These are phyloP conservation scores for Drosophila elegans DNA, from an alignment of 1,140 invertebrate genomes.

Conservation along the genomic window DNA sequence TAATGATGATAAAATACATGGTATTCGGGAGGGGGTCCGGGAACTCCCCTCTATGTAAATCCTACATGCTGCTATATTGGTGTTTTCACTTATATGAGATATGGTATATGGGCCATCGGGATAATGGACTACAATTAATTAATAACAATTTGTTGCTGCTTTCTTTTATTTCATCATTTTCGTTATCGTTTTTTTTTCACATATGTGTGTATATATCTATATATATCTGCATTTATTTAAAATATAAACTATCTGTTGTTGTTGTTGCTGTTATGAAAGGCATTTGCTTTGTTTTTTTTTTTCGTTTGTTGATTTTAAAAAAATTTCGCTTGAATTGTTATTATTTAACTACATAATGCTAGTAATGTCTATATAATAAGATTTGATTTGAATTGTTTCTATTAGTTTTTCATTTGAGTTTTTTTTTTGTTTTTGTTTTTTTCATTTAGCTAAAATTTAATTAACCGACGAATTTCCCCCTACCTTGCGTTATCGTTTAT, in stretches of 20 bases:
- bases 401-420: slow-evolving; percentile 52
- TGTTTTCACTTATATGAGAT: slow-evolving; percentile 17
- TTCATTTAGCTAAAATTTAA: slow-evolving; percentile 54
- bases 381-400: slow-evolving; percentile 77
- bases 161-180: slow-evolving; percentile 43
- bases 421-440: slow-evolving; percentile 38
- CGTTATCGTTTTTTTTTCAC: slow-evolving; percentile 2
- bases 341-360: slow-evolving; percentile 74
- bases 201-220: slow-evolving; percentile 46
- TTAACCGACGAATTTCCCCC: slow-evolving; percentile 40
- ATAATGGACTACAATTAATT: slow-evolving; percentile 51
- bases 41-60: slow-evolving; percentile 31
- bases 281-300: slow-evolving; percentile 53
- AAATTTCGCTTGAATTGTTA: slow-evolving; percentile 59
- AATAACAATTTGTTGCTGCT: slow-evolving; percentile 50
- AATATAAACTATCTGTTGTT: slow-evolving; percentile 67
- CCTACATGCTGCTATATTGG: slow-evolving; percentile 42
- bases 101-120: slow-evolving; percentile 15
- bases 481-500: slow-evolving; percentile 36
- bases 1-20: slow-evolving; percentile 68
- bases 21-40: slow-evolving; percentile 13
- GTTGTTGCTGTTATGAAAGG: slow-evolving; percentile 65
- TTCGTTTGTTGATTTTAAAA: slow-evolving; percentile 52
- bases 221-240: slow-evolving; percentile 73
- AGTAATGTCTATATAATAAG: slow-evolving; percentile 72